A percentile compares a stretch with the other conserved stretches of the same genome.
phyloP scores from a whole-genome alignment of 2,888 invertebrate species.

The Nebria salina region DNA sequence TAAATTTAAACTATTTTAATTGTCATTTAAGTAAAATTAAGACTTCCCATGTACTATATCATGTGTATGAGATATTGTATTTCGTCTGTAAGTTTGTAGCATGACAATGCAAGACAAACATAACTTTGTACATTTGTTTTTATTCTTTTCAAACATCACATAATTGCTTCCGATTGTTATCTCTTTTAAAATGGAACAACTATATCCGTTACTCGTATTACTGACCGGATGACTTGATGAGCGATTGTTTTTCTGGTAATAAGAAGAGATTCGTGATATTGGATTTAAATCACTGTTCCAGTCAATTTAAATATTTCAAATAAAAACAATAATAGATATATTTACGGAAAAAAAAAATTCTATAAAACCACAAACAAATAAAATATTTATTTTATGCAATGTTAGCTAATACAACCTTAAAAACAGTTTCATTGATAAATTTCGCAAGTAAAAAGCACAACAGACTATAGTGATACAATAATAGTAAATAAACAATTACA shows the following conservation, averaged over 20 bases:
- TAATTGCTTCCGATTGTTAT: constrained; percentile 1
- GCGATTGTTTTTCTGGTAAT: not conserved
- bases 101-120: not conserved
- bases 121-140: not conserved
- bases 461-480: too few species aligned
- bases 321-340: not conserved
- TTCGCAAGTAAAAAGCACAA: not conserved
- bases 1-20: constrained; percentile 22
- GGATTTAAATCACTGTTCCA: not conserved
- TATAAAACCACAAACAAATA: not conserved
- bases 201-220: not conserved
- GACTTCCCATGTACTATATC: constrained; percentile 8
- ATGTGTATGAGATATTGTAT: not conserved
- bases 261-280: not conserved
- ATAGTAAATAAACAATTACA: not conserved
- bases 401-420: not conserved
- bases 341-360: not conserved
- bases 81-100: not conserved
- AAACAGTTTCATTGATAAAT: not conserved
- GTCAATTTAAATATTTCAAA: not conserved
- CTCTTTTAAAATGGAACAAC: not conserved
- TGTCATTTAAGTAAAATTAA: constrained; percentile 23
- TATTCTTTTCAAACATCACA: not conserved
- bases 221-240: not conserved
- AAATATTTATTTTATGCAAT: not conserved